Evolutionary conservation across 2,113 vertebrate genomes (phyloP), one percentile per base, ranked within the genome.

Genomic region (Lagenorhynchus albirostris): DNA sequence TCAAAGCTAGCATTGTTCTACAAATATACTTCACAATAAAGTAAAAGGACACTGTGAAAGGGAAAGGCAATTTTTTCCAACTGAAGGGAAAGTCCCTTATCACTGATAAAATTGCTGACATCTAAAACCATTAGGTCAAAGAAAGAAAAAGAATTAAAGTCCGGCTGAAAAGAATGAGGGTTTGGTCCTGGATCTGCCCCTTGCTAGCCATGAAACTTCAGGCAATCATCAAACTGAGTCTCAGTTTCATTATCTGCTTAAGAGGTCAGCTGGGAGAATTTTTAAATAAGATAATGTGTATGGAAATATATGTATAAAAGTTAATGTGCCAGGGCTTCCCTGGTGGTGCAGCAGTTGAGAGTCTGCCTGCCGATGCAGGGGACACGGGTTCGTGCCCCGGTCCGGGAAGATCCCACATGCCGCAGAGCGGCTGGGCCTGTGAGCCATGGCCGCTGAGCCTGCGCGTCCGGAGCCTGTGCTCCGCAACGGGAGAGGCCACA

Each of bases 11-110:
- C 77, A 93, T 80, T 89, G 47, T 92, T 85, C 85, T 93, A 90
- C 68, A 95, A 80, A 93, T 93, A 96, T 25, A 86, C 47, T 89
- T 88, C 67, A 95, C 38, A 89, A 77, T 80, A 96, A 95, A 97
- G 73, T 81, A 94, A 93, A 98, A 97, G 47, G 50, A 81, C 50
- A 74, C 12, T 53, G 23, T 33, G 47, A 84, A 95, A 70, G 53
- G 63, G 26, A 91, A 91, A 88, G 33, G 71, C 44, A 94, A 88
- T 95, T 97, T 96, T 85, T 85, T 94, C 65, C 73, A 94, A 83
- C 70, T 44, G 84, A 74, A 95, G 62, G n/a, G 70, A 95, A 92
- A 93, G 58, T 88, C 70, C n/a, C 67, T 85, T 97, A n/a, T 93
- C 55, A 73, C 62, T 89, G 89, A 93, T 58, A 77, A 96, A 97